A percentile compares a stretch with the other conserved stretches of the same genome.
Evolutionary conservation across 2,888 invertebrate species (phyloP).

Genomic region (Orthonychiurus folsomi): DNA sequence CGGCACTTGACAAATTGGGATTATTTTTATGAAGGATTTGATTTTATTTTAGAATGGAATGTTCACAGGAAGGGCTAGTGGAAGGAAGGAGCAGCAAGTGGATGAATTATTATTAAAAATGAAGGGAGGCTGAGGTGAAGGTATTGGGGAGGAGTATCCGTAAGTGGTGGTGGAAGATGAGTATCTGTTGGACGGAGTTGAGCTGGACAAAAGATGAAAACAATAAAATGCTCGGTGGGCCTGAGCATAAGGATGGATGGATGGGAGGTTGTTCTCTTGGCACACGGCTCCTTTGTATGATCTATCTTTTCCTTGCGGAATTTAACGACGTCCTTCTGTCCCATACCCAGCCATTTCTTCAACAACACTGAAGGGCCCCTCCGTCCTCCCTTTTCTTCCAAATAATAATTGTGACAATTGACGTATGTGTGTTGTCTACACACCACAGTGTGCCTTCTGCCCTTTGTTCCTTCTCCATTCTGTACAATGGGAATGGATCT

Average conservation of each 20-base stretch:
- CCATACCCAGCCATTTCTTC: background rate
- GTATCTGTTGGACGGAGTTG: background rate
- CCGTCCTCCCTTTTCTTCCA: background rate
- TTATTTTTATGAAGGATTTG: no score
- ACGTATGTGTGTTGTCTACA: constrained; percentile 1
- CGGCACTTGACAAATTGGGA: no score
- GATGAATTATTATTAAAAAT: background rate
- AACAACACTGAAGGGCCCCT: no score
- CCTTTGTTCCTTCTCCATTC: background rate
- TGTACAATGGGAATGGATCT: background rate
- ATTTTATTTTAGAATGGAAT: no score
- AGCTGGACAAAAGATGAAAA: background rate
- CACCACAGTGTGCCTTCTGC: background rate
- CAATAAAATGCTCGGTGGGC: background rate
- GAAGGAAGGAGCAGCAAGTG: background rate
- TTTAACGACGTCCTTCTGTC: background rate
- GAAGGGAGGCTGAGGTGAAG: background rate
- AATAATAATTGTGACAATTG: constrained; percentile 1
- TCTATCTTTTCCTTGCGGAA: background rate
- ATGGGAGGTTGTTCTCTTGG: no score
- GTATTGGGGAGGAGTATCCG: background rate
- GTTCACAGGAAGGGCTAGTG: no score
- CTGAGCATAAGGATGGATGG: background rate
- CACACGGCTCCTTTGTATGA: background rate
- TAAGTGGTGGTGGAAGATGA: no score